Evolutionary conservation across 2,888 invertebrate genomes (phyloP).

Genomic region (Microplitis deprimator): DNA sequence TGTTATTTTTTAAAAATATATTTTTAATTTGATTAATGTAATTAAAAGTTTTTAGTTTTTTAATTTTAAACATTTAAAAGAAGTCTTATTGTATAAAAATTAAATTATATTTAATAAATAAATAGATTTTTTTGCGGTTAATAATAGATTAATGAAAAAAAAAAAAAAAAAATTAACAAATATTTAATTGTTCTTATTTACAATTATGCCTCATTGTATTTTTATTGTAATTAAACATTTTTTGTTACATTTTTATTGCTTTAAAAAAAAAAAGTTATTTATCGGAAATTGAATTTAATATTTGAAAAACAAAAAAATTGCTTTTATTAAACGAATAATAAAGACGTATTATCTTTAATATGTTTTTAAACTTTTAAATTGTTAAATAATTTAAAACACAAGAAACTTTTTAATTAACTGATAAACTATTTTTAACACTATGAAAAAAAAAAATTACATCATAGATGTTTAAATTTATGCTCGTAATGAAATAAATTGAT

Average conservation of each 20-base stretch:
- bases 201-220: not conserved
- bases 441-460: not conserved
- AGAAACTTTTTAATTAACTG: not conserved
- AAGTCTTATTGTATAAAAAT: conserved; percentile 33
- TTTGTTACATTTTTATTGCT: conserved; percentile 50
- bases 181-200: not conserved
- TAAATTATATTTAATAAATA: conserved; percentile 38
- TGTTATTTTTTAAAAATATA: not conserved
- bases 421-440: not conserved
- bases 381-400: not conserved
- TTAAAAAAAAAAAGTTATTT: conserved; percentile 33
- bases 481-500: conserved; percentile 94
- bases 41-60: not conserved
- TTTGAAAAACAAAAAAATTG: conserved; percentile 13
- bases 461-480: conserved; percentile 72
- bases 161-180: not conserved
- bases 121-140: not conserved
- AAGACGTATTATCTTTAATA: not conserved
- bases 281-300: conserved; percentile 2
- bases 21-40: not conserved
- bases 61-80: not conserved
- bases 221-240: not conserved
- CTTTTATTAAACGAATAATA: not conserved
- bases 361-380: not conserved
- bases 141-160: not conserved